Conservation (phyloP, 2,797 vertebrate genomes). For the Poeciliopsis presidionis region DNA sequence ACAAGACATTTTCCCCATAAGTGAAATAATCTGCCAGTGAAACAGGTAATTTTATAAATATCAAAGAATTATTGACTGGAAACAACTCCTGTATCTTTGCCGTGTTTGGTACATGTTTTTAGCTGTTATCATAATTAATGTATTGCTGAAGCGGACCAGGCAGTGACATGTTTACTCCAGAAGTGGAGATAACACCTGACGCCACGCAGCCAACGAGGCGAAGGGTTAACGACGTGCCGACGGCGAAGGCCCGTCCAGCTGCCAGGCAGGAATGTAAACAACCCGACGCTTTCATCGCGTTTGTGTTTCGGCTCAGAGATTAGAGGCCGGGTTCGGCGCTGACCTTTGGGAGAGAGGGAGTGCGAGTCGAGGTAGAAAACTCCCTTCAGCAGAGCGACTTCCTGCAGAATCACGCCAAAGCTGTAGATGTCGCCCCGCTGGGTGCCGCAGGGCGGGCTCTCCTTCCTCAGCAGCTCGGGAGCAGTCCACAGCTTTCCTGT, state of each 20-base stretch:
- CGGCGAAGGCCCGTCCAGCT: constrained; percentile 3
- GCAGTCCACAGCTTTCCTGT: constrained; percentile 89
- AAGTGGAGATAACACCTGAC: constrained; percentile 3
- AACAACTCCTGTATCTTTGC: too few relatives aligned
- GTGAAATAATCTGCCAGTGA: too few relatives aligned
- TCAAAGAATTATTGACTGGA: too few relatives aligned
- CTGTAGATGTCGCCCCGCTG: constrained; percentile 93
- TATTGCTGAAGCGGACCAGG: constrained; percentile 2
- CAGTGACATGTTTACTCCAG: neutral
- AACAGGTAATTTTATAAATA: too few relatives aligned
- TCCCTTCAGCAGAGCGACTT: constrained; percentile 87
- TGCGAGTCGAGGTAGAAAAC: constrained; percentile 86
- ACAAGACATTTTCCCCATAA: too few relatives aligned
- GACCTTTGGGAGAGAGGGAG: constrained; percentile 89
- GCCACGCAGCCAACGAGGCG: neutral
- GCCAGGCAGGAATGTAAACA: constrained; percentile 32
- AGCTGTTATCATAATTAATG: too few relatives aligned
- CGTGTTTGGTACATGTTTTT: too few relatives aligned
- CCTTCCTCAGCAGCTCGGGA: constrained; percentile 86
- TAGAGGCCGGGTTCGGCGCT: constrained; percentile 15
- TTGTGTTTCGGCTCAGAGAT: constrained; percentile 2
- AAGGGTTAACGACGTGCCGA: constrained; percentile 11
- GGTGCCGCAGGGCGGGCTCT: constrained; percentile 74
- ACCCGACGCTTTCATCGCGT: neutral
- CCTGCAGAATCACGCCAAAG: constrained; percentile 91